phyloP scores from a whole-genome alignment of 1,140 invertebrate species.

The Brevipalpus yothersi region DNA sequence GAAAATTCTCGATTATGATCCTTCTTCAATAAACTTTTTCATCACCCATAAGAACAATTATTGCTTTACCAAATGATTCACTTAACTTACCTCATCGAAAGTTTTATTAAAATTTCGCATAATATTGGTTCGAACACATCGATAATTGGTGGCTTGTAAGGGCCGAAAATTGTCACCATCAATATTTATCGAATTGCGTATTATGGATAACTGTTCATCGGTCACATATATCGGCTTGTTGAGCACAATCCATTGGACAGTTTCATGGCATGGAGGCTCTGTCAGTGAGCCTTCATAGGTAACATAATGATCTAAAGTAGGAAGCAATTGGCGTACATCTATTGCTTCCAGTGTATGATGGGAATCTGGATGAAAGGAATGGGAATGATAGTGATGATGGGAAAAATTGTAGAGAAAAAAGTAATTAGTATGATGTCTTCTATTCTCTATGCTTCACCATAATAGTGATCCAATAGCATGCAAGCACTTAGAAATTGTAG shows the following conservation, averaged over 20 bases:
- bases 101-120: neutral
- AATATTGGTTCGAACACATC: conserved; percentile 79
- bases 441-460: too few relatives aligned
- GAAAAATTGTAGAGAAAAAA: too few relatives aligned
- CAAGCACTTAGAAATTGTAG: too few relatives aligned
- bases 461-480: too few relatives aligned
- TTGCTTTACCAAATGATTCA: too few relatives aligned
- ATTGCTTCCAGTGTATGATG: neutral
- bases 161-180: conserved; percentile 53
- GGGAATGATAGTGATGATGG: too few relatives aligned
- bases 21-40: too few relatives aligned
- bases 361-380: neutral
- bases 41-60: too few relatives aligned
- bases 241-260: conserved; percentile 66
- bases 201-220: conserved; percentile 39
- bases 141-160: conserved; percentile 59
- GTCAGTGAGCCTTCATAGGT: conserved; percentile 93
- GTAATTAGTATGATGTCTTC: too few relatives aligned
- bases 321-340: neutral
- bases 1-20: too few relatives aligned
- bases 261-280: conserved; percentile 38
- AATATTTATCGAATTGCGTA: conserved; percentile 4
- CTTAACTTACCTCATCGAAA: neutral
- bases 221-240: conserved; percentile 92
- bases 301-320: conserved; percentile 19